Percentiles rank a stretch among this genome's conserved stretches.
Conservation (phyloP, 2,113 vertebrate species). For the Lathamus discolor region DNA sequence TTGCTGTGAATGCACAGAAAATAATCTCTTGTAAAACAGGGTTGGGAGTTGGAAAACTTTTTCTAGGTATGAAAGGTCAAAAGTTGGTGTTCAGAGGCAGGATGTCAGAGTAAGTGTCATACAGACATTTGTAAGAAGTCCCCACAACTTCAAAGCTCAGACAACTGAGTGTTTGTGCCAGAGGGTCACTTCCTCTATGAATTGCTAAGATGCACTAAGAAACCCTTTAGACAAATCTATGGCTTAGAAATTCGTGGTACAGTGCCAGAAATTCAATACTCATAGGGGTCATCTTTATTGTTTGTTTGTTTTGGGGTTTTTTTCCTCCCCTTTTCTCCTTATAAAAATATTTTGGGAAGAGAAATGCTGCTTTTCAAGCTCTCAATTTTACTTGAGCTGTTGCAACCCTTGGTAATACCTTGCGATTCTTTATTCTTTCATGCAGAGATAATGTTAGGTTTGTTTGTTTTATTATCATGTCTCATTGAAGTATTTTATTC, state of each 20-base stretch:
- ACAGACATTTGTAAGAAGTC: conserved; percentile 22
- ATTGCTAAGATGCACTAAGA: conserved; percentile 31
- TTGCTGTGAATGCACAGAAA: neutral
- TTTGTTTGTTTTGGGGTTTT: neutral
- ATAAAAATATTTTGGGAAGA: conserved; percentile 21
- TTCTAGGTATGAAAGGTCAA: conserved; percentile 31
- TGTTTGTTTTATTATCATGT: neutral
- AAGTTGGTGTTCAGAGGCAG: conserved; percentile 20
- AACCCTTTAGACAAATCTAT: conserved; percentile 23
- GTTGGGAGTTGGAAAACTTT: neutral
- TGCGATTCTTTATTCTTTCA: neutral
- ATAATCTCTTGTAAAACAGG: neutral
- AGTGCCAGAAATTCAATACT: neutral
- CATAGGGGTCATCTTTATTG: neutral
- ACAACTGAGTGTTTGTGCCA: conserved; percentile 31
- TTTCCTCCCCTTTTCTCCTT: neutral
- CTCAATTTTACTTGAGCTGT: neutral
- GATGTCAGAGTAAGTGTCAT: neutral
- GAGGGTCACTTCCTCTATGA: conserved; percentile 67
- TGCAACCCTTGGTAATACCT: neutral
- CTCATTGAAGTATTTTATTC: neutral
- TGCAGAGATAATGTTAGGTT: neutral
- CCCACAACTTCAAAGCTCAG: conserved; percentile 64
- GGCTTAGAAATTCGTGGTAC: neutral
- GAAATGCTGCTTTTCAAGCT: conserved; percentile 1